phyloP scores from a whole-genome alignment of 2,113 vertebrate species.

The Gracilinanus agilis region DNA sequence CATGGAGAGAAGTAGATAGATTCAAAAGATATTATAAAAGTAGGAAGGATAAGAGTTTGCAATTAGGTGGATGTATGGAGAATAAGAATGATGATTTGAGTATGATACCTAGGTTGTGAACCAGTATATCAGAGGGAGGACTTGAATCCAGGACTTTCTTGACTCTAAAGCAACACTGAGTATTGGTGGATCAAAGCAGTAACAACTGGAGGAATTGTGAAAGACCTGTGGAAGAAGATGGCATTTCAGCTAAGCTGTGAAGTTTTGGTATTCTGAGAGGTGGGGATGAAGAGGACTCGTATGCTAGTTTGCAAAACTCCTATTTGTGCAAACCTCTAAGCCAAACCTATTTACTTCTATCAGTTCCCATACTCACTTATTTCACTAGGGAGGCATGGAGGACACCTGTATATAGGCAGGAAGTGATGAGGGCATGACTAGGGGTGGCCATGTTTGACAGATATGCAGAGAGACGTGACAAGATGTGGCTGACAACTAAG shows the following conservation, averaged over 20 bases:
- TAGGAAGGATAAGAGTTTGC: not conserved
- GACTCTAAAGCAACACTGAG: too few species aligned
- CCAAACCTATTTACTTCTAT: too few species aligned
- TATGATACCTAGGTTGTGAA: not conserved
- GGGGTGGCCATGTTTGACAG: not conserved
- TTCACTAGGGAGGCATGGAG: too few species aligned
- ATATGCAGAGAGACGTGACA: not conserved
- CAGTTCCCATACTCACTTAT: too few species aligned
- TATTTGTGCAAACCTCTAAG: too few species aligned
- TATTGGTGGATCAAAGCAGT: not conserved
- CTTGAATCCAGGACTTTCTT: too few species aligned
- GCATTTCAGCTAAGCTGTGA: not conserved
- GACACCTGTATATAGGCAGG: not conserved
- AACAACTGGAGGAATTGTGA: not conserved
- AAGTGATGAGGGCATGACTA: not conserved
- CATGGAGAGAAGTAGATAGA: not conserved
- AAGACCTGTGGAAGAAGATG: not conserved
- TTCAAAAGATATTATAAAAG: not conserved
- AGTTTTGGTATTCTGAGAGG: not conserved
- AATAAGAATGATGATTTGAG: not conserved
- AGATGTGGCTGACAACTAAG: not conserved
- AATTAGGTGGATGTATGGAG: not conserved
- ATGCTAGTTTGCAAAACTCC: too few species aligned
- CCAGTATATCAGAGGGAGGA: not conserved
- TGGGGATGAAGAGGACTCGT: not conserved